Percentiles rank a stretch among this genome's conserved stretches.
Evolutionary conservation across 2,797 vertebrate species (phyloP).

Genomic region (Decapterus maruadsi): DNA sequence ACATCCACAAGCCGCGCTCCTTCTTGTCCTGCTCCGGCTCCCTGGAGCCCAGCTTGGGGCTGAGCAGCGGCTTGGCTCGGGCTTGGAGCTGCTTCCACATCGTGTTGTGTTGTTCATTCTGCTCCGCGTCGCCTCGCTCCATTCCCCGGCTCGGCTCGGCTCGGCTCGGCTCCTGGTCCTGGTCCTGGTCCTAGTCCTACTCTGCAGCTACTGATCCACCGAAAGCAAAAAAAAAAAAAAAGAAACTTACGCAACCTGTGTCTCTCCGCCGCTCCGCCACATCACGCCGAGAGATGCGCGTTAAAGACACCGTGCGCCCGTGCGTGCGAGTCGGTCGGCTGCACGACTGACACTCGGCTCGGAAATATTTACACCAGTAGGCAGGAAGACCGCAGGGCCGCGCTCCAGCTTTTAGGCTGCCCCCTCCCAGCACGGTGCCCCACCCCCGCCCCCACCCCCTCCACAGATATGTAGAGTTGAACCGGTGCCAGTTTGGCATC

Average conservation of each 20-base stretch:
- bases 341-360: too few relatives aligned
- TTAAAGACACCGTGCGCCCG: background rate
- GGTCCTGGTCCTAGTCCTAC: too few relatives aligned
- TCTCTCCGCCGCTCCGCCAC: background rate
- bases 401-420: too few relatives aligned
- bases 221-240: too few relatives aligned
- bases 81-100: conserved; percentile 90
- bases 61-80: conserved; percentile 83
- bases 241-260: background rate
- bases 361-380: too few relatives aligned
- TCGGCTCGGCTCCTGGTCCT: too few relatives aligned
- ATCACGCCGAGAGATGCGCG: background rate
- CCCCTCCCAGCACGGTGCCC: too few relatives aligned
- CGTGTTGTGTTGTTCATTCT: conserved; percentile 79
- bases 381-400: too few relatives aligned
- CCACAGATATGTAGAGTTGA: too few relatives aligned
- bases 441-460: too few relatives aligned
- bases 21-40: conserved; percentile 76
- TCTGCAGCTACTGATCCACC: background rate
- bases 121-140: conserved; percentile 52
- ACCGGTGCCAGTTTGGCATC: too few relatives aligned
- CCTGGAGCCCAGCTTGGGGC: conserved; percentile 79
- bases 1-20: conserved; percentile 83
- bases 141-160: conserved; percentile 32
- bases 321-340: too few relatives aligned